phyloP scores from a whole-genome alignment of 2,113 vertebrate species.

The Zosterops hypoxanthus region DNA sequence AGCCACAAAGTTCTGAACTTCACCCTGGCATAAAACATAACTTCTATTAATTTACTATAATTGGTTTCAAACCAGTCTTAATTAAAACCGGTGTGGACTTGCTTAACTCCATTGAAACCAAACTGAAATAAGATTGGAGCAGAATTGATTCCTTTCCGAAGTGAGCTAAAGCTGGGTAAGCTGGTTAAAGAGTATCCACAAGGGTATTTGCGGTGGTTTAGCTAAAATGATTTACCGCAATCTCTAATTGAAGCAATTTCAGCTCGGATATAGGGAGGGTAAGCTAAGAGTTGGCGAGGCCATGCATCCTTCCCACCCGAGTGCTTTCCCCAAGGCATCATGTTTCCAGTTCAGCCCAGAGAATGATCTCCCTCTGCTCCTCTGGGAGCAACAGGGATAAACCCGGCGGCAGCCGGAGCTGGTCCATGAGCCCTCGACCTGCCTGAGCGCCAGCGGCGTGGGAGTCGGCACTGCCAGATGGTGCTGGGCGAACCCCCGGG shows the following conservation, averaged over 20 bases:
- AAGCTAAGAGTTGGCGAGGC: not conserved
- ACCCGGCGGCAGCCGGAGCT: not conserved
- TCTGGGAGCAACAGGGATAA: not conserved
- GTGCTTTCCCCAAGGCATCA: not conserved
- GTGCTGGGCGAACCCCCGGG: conserved; percentile 58
- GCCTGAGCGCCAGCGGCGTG: not conserved
- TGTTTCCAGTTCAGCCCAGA: not conserved
- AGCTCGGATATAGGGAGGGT: not conserved
- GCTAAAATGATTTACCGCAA: conserved; percentile 33
- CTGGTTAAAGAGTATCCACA: conserved; percentile 42
- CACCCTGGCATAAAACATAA: not conserved
- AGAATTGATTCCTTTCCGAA: not conserved
- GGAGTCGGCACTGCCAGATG: conserved; percentile 51
- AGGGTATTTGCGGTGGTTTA: conserved; percentile 11
- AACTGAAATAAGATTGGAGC: not conserved
- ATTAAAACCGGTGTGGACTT: conserved; percentile 24
- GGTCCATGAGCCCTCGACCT: not conserved
- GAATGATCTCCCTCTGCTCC: not conserved
- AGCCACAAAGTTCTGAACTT: not conserved
- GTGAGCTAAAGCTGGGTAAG: conserved; percentile 26
- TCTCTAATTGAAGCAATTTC: conserved; percentile 45
- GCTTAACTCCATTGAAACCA: conserved; percentile 29
- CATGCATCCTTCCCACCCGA: not conserved
- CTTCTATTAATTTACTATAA: not conserved
- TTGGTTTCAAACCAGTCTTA: conserved; percentile 35